Evolutionary conservation across 2,113 vertebrate genomes (phyloP).

Genomic region (Syrmaticus mikado): DNA sequence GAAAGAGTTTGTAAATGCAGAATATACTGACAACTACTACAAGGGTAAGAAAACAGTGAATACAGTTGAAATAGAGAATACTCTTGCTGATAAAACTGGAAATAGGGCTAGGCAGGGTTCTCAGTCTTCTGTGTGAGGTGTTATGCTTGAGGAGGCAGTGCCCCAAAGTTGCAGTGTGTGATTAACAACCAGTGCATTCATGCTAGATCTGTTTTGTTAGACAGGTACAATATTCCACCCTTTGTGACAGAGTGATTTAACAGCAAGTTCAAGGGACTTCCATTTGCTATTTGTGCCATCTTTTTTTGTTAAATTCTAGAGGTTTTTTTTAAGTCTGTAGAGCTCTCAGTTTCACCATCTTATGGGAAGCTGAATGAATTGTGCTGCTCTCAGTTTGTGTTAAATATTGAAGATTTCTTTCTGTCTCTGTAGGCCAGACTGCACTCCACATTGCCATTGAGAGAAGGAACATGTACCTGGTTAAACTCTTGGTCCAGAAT

Average conservation of each 20-base stretch:
- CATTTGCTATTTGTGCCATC: background rate
- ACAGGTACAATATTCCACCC: background rate
- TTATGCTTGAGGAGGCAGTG: background rate
- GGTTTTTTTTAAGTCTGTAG: background rate
- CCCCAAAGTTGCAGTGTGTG: background rate
- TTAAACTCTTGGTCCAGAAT: slow-evolving; percentile 88
- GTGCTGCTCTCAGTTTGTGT: background rate
- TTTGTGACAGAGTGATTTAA: background rate
- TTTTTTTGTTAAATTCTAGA: background rate
- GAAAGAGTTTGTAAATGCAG: slow-evolving; percentile 87
- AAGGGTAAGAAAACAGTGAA: slow-evolving; percentile 80
- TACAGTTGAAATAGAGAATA: background rate
- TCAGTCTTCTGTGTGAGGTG: background rate
- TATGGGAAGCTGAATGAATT: background rate
- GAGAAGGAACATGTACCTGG: slow-evolving; percentile 87
- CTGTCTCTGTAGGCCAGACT: slow-evolving; percentile 86
- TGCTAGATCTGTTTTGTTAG: background rate
- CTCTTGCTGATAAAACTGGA: background rate
- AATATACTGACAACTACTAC: slow-evolving; percentile 89
- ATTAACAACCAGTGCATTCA: background rate
- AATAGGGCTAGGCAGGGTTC: background rate
- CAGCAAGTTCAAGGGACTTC: background rate
- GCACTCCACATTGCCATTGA: slow-evolving; percentile 95
- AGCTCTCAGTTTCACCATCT: background rate
- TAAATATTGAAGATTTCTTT: background rate